These are phyloP conservation scores for Ctenoplectra terminalis DNA, from an alignment of 1,140 invertebrate species.

Conservation along the genomic window DNA sequence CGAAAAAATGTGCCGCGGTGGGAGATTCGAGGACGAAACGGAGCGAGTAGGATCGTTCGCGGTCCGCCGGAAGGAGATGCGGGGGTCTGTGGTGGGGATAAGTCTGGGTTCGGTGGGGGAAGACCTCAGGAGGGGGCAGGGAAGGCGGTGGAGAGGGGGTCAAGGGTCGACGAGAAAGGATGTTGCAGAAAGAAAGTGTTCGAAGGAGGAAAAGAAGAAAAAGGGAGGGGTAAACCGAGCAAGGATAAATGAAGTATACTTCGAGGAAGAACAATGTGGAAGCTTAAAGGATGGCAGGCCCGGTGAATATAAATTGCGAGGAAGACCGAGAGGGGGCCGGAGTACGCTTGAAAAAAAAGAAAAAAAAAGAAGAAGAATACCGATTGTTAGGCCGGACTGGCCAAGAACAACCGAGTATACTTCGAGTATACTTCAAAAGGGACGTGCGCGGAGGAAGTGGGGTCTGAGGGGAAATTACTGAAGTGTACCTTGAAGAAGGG, in stretches of 20 bases:
- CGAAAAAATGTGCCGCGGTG: conserved; percentile 45
- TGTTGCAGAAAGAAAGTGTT: neutral
- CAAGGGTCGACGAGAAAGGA: conserved; percentile 8
- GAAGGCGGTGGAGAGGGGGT: neutral
- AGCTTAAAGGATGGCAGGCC: neutral
- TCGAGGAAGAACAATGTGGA: neutral
- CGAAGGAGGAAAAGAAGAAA: neutral
- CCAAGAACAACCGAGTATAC: conserved; percentile 21
- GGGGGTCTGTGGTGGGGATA: neutral
- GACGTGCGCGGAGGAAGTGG: neutral
- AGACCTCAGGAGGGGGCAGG: neutral
- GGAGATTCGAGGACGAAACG: conserved; percentile 52
- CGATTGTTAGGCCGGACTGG: conserved; percentile 13
- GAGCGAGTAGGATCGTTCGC: conserved; percentile 35
- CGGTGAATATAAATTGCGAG: neutral
- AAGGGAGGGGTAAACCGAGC: neutral
- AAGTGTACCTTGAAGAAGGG: neutral
- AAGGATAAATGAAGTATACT: neutral
- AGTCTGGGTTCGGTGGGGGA: neutral
- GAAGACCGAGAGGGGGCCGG: neutral
- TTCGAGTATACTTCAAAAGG: conserved; percentile 15
- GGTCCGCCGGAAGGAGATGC: conserved; percentile 31
- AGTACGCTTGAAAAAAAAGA: conserved; percentile 13
- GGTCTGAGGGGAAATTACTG: neutral
- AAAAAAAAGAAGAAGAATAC: conserved; percentile 23